Percentiles rank a stretch among this genome's conserved stretches.
Conservation (phyloP, 2,113 vertebrate genomes). For the Eclectus roratus region DNA sequence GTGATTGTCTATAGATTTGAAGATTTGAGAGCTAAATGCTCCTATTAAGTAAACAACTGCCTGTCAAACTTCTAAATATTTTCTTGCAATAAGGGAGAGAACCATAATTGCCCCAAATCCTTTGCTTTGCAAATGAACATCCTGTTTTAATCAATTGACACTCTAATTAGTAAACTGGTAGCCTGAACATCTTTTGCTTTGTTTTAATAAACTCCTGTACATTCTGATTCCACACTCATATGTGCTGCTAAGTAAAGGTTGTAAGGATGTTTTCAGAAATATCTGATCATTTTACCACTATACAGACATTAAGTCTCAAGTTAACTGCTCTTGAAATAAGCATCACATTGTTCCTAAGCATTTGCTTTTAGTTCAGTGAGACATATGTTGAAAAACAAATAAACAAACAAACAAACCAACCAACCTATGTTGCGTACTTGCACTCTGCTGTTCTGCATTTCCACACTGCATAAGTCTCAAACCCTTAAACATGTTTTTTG, state of each 20-base stretch:
- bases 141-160: neutral
- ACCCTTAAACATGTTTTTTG: neutral
- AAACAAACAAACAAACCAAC: neutral
- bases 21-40: neutral
- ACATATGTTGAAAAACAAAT: neutral
- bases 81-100: neutral
- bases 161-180: neutral
- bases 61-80: neutral
- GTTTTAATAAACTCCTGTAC: neutral
- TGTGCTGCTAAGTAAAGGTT: neutral
- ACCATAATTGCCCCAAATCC: neutral
- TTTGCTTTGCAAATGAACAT: neutral
- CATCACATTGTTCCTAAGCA: fast-evolving
- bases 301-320: neutral
- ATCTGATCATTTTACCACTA: neutral
- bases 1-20: neutral
- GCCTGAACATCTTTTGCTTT: neutral
- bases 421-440: fast-evolving
- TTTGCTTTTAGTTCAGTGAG: neutral
- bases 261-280: neutral
- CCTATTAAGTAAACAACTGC: neutral
- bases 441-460: neutral
- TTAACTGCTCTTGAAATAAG: neutral
- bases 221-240: neutral
- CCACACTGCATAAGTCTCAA: neutral